phyloP scores from a whole-genome alignment of 2,113 vertebrate genomes.

The cattle (Bos taurus) region DNA sequence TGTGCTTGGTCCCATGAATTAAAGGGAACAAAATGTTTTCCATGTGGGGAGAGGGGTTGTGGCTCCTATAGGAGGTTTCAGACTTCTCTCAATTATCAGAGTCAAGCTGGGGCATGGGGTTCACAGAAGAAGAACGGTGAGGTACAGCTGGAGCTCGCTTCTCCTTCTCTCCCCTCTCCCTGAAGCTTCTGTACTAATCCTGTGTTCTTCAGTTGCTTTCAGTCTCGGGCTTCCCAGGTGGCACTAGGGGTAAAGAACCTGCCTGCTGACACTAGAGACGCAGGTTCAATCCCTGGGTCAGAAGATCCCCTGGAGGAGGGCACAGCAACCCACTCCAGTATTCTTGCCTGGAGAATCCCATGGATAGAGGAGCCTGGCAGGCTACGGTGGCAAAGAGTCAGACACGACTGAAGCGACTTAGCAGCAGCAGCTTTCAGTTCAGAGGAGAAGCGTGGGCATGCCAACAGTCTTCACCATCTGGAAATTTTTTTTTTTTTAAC shows the following conservation, averaged over 20 bases:
- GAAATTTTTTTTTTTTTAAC: not conserved
- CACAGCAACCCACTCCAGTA: not conserved
- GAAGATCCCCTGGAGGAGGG: not conserved
- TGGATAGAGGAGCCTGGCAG: not conserved
- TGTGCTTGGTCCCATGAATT: not conserved
- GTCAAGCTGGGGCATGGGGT: not conserved
- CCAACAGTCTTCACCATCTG: not conserved
- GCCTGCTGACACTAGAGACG: not conserved
- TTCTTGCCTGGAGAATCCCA: not conserved
- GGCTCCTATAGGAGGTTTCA: not conserved
- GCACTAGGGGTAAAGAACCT: not conserved
- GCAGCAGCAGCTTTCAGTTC: not conserved
- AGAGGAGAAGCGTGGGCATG: accelerated
- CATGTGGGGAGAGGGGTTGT: not conserved
- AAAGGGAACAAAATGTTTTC: not conserved
- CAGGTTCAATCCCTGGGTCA: not conserved
- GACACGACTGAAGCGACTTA: not conserved
- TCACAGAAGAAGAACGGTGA: not conserved
- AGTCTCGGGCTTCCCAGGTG: accelerated
- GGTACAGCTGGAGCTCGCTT: not conserved
- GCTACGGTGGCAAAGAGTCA: not conserved
- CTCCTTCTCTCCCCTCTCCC: not conserved
- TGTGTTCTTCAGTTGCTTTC: not conserved
- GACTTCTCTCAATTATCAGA: not conserved
- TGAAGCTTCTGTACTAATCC: not conserved